Conservation (phyloP, 2,113 vertebrate species). For the Pyxicephalus adspersus region DNA sequence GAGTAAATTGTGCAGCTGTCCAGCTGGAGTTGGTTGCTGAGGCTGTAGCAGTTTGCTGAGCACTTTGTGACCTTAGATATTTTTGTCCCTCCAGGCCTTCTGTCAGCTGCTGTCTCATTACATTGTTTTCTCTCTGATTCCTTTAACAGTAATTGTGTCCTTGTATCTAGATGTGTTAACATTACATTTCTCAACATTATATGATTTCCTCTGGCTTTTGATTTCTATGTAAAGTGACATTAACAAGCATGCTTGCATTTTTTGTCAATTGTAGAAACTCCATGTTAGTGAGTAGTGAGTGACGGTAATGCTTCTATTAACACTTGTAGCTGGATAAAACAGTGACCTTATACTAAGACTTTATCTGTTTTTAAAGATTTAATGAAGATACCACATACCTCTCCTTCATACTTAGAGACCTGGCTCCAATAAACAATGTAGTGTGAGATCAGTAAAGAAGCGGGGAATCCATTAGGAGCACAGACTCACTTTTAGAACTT, state of each 20-base stretch:
- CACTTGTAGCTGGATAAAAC: no score
- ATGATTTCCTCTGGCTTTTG: background rate
- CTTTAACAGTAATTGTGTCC: background rate
- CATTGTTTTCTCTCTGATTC: background rate
- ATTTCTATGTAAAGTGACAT: background rate
- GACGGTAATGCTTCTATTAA: no score
- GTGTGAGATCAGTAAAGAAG: no score
- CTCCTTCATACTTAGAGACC: no score
- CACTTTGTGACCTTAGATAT: conserved; percentile 43
- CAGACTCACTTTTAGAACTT: no score
- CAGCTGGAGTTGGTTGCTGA: background rate
- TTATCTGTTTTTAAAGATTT: no score
- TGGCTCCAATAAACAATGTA: no score
- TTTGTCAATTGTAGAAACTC: background rate
- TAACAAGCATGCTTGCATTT: background rate
- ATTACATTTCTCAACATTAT: background rate
- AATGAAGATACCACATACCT: no score
- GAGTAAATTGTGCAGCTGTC: conserved; percentile 45
- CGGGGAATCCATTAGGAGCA: no score
- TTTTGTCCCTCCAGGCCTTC: conserved; percentile 32
- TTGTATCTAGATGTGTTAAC: background rate
- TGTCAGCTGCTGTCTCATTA: conserved; percentile 48
- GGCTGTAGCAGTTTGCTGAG: background rate
- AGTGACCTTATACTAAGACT: no score
- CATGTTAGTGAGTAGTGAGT: no score